Evolutionary conservation across 2,888 invertebrate species (phyloP), one percentile per base, ranked within the genome.

Genomic region (Amphiduros pacificus): DNA sequence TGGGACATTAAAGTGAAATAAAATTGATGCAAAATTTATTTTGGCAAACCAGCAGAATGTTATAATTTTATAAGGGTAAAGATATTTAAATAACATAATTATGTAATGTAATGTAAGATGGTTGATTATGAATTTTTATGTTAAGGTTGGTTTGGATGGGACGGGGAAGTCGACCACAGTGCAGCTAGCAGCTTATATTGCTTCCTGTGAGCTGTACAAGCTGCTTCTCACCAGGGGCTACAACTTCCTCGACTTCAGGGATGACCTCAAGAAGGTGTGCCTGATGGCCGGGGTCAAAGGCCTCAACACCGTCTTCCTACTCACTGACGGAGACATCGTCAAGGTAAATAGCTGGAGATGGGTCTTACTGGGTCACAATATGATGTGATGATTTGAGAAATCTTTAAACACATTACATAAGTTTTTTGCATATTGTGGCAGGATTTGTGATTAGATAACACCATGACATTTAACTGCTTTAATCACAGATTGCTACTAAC

Each of bases 241-340:
- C 63, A 67, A 70, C 28, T 74, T 73, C 27, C 27, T 65, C 6
- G 81, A 82, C 60, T 81, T 82, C 72, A 60, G 78, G 11, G 80
- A 81, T 40, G 82, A 82, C 66, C 69, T 82, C 24, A 81, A 81
- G 70, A 74, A 73, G 60, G 75, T 80, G 22, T 79, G 73, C 63
- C 60, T 73, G 41, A 65, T 70, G 55, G 71, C 76, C 31, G 81
- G 81, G 0, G 76, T 79, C 27, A 75, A 77, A 58, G 79, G 77
- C 26, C 63, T 70, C 29, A 77, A 76, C 55, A 75, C 77, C 2
- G 78, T 80, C 14, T 80, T 81, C 70, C 69, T 80, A 2, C 71
- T 81, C n/a, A 77, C 80, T 24, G 81, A 81, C 64, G 68, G 77
- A 11, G 81, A 81, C 61, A 79, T 81, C 67, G 78, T 79, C 14